Evolutionary conservation across 2,797 vertebrate species (phyloP), one percentile per base, ranked within the genome.

Genomic region (Smutsia temminckii): DNA sequence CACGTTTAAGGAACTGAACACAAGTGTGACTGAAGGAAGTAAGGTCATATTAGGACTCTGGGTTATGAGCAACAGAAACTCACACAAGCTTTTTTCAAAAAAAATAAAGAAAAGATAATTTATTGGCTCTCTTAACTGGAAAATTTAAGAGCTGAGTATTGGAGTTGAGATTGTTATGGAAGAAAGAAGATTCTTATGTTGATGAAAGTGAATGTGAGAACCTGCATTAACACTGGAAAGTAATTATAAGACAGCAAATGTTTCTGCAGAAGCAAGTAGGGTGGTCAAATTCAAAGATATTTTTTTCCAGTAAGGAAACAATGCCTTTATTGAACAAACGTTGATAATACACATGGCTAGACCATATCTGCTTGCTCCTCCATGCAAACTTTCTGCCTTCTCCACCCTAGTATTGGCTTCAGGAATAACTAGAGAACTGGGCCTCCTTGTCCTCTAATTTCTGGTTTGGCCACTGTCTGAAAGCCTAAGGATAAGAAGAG

Each of bases 61-160:
- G 46, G 61, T 55, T 93, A 51, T 14, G 25, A 84, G 40, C 59
- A 46, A 69, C 23, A 94, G 46, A 96, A 93, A 91, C 55, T 66
- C 40, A 53, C 49, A 49, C 27, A 59, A 68, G 13, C 3, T 84
- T 69, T 89, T 25, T 68, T 42, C 32, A 16, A 46, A 57, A 68
- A 64, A n/a, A 79, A 34, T 42, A 16, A 81, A 37, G 51, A 49
- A 94, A 64, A 92, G 46, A 34, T 66, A 89, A 92, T 49, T 75
- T 85, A 84, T 46, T 93, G 59, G 53, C 29, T 90, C 18, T 92
- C 53, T 94, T 93, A 71, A 79, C 27, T 69, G 46, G 81, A 88
- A 97, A 95, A 94, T 49, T 72, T 61, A 77, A 93, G 68, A 94
- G 61, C 49, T 81, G n/a, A 92, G 23, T 71, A 95, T 84, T 55